phyloP scores from a whole-genome alignment of 2,797 vertebrate genomes.

The Denticeps clupeoides region DNA sequence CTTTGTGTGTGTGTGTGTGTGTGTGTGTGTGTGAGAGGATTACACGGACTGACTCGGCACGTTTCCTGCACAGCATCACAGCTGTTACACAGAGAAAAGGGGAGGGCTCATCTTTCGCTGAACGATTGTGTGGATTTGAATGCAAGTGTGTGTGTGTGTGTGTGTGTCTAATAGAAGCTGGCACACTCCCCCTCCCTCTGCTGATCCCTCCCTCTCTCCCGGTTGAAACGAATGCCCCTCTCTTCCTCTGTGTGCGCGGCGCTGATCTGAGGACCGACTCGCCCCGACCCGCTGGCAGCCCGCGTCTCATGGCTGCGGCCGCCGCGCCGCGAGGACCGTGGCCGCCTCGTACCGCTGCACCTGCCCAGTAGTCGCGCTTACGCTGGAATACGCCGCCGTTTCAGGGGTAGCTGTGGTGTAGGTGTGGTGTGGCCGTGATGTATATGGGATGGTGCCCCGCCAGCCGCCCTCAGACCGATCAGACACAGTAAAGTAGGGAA shows the following conservation, averaged over 20 bases:
- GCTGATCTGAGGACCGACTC: too few species aligned
- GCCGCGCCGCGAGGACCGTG: too few species aligned
- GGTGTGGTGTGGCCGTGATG: too few species aligned
- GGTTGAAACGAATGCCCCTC: background rate
- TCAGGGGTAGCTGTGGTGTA: too few species aligned
- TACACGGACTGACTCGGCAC: constrained; percentile 22
- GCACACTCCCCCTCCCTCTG: background rate
- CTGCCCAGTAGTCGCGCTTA: too few species aligned
- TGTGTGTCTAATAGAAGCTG: constrained; percentile 7
- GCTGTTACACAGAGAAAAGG: constrained; percentile 18
- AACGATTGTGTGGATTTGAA: constrained; percentile 25
- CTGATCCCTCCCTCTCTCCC: too few species aligned
- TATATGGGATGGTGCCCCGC: too few species aligned
- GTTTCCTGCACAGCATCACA: constrained; percentile 18
- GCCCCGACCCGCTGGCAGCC: too few species aligned
- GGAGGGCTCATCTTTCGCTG: constrained; percentile 32
- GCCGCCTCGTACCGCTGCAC: too few species aligned
- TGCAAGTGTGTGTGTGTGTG: constrained; percentile 11
- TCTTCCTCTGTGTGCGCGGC: background rate
- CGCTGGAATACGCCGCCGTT: too few species aligned
- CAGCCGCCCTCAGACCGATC: too few species aligned
- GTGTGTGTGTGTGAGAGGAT: constrained; percentile 34
- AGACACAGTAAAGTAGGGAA: background rate
- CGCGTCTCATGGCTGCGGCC: too few species aligned
- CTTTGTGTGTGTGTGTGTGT: background rate